Conservation (phyloP, 2,888 invertebrate genomes). For the Xiphydria camelus region DNA sequence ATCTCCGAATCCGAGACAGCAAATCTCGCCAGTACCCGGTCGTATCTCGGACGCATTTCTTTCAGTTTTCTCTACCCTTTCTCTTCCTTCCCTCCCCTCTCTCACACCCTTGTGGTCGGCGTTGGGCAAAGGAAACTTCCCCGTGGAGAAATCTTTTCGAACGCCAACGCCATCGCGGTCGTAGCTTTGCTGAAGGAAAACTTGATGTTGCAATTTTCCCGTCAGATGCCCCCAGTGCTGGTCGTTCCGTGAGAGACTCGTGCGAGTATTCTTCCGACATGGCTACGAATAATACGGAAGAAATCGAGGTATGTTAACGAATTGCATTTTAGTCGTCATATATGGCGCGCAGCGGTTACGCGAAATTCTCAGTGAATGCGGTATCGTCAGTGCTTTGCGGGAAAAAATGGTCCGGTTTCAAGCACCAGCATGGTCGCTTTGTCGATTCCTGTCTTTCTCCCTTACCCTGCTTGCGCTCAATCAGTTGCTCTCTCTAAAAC, state of each 20-base stretch:
- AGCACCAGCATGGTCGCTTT: conserved; percentile 26
- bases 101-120: too few relatives aligned
- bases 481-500: too few relatives aligned
- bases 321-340: background rate
- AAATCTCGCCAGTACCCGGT: too few relatives aligned
- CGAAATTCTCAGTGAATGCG: conserved; percentile 21
- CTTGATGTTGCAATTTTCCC: conserved; percentile 25
- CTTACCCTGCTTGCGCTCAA: conserved; percentile 12
- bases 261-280: conserved; percentile 54
- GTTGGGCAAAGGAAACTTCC: too few relatives aligned
- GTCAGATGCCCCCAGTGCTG: conserved; percentile 34
- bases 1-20: too few relatives aligned
- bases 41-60: too few relatives aligned
- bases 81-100: too few relatives aligned
- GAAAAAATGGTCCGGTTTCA: conserved; percentile 12
- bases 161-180: background rate
- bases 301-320: conserved; percentile 61
- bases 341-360: conserved; percentile 27
- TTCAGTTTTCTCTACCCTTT: background rate
- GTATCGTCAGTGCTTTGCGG: conserved; percentile 47
- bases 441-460: conserved; percentile 6
- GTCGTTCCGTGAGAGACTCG: conserved; percentile 13
- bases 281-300: conserved; percentile 67
- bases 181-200: background rate
- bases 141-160: too few relatives aligned